These are phyloP conservation scores for Leucophenga varia DNA, from an alignment of 1,140 invertebrate species.

Conservation along the genomic window DNA sequence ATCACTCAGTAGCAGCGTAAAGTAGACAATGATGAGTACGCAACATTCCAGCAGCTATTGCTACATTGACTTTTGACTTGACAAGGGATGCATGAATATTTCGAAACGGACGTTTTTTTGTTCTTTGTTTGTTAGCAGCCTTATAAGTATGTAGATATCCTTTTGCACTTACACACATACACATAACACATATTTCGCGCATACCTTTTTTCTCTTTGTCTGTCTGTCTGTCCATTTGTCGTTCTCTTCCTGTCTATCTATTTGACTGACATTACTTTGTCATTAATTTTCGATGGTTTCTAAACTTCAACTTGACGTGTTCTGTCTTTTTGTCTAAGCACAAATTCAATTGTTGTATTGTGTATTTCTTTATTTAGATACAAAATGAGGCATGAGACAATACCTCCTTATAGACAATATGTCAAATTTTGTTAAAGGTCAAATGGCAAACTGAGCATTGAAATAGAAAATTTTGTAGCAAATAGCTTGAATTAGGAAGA, in stretches of 20 bases:
- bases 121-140: too few species aligned
- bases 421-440: constrained; percentile 14
- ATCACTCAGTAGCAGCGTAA: too few species aligned
- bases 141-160: too few species aligned
- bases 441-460: constrained; percentile 29
- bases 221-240: constrained; percentile 20
- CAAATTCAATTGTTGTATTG: constrained; percentile 1
- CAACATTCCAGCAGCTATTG: too few species aligned
- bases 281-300: constrained; percentile 45
- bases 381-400: not conserved
- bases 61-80: constrained; percentile 31
- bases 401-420: not conserved
- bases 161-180: constrained; percentile 15
- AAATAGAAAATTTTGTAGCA: too few species aligned
- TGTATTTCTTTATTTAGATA: not conserved
- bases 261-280: constrained; percentile 54
- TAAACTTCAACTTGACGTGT: not conserved
- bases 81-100: constrained; percentile 41
- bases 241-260: constrained; percentile 33
- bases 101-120: too few species aligned
- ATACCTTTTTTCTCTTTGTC: constrained; percentile 1
- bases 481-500: too few species aligned
- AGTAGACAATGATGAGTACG: constrained; percentile 21
- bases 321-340: constrained; percentile 2
- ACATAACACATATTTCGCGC: constrained; percentile 4